A percentile compares a stretch with the other conserved stretches of the same genome.
These are phyloP conservation scores for Smittia sp. DNA, from an alignment of 2,888 invertebrate genomes.

Conservation along the genomic window DNA sequence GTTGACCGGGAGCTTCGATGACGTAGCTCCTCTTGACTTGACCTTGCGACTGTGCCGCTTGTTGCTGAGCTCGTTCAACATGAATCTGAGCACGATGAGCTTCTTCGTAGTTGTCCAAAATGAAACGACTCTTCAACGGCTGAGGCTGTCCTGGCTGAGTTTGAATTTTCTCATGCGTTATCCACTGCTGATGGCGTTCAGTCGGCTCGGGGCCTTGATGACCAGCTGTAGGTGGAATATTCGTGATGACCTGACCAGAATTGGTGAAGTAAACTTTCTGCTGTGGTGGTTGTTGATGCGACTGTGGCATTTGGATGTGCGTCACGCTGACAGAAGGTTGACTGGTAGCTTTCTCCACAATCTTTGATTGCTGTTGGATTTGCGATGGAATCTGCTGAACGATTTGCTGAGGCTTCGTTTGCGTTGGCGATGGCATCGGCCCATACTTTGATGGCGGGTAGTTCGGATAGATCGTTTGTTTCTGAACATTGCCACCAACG, in stretches of 20 bases:
- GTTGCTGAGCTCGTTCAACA: constrained; percentile 47
- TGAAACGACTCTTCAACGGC: constrained; percentile 19
- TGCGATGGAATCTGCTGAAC: constrained; percentile 8
- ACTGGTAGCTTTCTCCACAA: constrained; percentile 45
- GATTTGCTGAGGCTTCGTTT: constrained; percentile 4
- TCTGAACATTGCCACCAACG: constrained; percentile 14
- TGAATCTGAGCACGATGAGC: constrained; percentile 41
- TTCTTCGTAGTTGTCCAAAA: constrained; percentile 30
- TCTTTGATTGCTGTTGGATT: background rate
- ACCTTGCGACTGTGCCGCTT: constrained; percentile 45
- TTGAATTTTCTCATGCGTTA: constrained; percentile 22
- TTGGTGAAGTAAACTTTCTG: constrained; percentile 34
- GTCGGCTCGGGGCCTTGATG: background rate
- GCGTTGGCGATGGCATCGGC: background rate
- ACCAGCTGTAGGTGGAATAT: constrained; percentile 42
- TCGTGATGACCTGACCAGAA: constrained; percentile 43
- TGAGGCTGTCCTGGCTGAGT: background rate
- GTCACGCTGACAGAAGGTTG: constrained; percentile 48
- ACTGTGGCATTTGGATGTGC: constrained; percentile 47
- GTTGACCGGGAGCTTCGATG: constrained; percentile 17
- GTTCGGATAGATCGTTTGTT: constrained; percentile 36
- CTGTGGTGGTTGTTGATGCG: constrained; percentile 26
- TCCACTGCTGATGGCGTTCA: constrained; percentile 15
- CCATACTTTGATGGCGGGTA: constrained; percentile 22
- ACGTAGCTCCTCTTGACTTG: constrained; percentile 29